Percentiles rank a stretch among this genome's conserved stretches.
phyloP scores from a whole-genome alignment of 2,888 invertebrate species.

The Sipunculus nudus region DNA sequence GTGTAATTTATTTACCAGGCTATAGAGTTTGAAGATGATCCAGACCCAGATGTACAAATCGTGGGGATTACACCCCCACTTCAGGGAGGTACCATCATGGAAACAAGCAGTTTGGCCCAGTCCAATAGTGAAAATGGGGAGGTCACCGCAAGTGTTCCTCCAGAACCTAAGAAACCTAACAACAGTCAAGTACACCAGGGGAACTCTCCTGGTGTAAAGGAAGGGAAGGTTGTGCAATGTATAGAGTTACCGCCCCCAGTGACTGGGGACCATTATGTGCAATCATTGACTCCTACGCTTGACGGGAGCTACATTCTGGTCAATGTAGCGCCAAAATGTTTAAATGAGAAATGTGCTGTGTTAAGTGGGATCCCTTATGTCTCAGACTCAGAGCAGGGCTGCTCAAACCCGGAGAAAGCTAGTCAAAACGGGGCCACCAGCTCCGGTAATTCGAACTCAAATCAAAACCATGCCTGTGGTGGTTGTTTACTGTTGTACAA shows the following conservation, averaged over 20 bases:
- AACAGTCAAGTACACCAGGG: no score
- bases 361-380: neutral
- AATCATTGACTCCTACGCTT: slow-evolving; percentile 76
- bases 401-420: no score
- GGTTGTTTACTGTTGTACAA: slow-evolving; percentile 27
- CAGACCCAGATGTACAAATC: slow-evolving; percentile 56
- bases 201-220: no score
- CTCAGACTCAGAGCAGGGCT: slow-evolving; percentile 2
- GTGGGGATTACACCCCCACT: slow-evolving; percentile 48
- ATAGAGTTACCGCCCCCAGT: slow-evolving; percentile 50
- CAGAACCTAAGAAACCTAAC: no score
- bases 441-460: no score
- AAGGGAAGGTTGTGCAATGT: slow-evolving; percentile 56
- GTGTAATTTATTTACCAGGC: neutral
- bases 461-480: neutral
- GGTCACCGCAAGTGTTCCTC: no score
- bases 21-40: no score
- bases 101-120: no score
- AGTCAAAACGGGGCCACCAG: no score
- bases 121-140: no score
- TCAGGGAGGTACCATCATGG: no score
- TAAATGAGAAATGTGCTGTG: slow-evolving; percentile 9
- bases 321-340: slow-evolving; percentile 47
- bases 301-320: slow-evolving; percentile 76
- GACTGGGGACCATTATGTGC: slow-evolving; percentile 44